Evolutionary conservation across 2,113 vertebrate genomes (phyloP).

Genomic region (Leptobrachium ailaonicum): DNA sequence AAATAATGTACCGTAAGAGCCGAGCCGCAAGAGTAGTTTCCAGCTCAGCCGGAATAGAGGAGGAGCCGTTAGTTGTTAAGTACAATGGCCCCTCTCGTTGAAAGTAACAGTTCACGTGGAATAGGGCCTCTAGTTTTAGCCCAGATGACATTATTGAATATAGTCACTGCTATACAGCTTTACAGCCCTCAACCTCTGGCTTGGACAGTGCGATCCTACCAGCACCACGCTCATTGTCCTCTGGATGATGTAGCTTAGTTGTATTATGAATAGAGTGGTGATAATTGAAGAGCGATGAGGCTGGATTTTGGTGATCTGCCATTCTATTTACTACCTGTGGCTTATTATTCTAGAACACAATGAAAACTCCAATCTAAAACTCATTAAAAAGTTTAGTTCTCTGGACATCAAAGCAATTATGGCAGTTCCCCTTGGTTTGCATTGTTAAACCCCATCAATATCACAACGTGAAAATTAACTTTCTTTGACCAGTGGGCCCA

Average conservation of each 20-base stretch:
- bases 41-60: no score
- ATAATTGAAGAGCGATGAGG: background rate
- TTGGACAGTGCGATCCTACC: no score
- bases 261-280: background rate
- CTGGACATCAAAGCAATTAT: background rate
- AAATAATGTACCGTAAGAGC: no score
- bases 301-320: background rate
- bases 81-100: no score
- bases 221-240: background rate
- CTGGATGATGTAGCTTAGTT: background rate
- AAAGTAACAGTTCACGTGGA: no score
- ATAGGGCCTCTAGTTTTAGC: no score
- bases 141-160: no score
- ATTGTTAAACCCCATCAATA: background rate
- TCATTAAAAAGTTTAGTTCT: background rate
- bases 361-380: background rate
- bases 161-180: no score
- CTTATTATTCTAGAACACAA: background rate
- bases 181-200: no score
- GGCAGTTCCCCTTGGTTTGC: background rate
- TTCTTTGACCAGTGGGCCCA: background rate
- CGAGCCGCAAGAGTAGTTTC: no score
- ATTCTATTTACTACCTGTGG: background rate
- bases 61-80: no score
- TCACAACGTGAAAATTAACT: background rate